Evolutionary conservation across 92 coral and sea anemone species (phyloP).

Genomic region (Bergia sp.): DNA sequence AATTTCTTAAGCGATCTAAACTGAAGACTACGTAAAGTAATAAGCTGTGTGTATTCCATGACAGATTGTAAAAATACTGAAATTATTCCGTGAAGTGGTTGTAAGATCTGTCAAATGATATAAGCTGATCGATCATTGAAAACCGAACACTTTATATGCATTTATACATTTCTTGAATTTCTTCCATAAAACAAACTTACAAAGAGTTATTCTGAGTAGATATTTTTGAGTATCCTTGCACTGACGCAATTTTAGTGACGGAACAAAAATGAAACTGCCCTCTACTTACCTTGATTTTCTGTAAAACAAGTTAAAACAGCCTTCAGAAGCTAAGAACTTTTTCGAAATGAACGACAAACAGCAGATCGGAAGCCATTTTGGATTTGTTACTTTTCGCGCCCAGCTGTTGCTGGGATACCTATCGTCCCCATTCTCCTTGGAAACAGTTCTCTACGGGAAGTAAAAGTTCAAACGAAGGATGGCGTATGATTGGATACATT

Average conservation of each 20-base stretch:
- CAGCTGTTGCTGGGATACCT: slow-evolving; percentile 50
- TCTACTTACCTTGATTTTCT: neutral
- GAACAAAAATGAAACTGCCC: neutral
- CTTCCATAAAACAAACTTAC: neutral
- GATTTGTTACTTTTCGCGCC: slow-evolving; percentile 47
- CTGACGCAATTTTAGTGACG: neutral
- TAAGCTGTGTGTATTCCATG: no score
- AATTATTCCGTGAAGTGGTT: neutral
- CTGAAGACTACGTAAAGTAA: no score
- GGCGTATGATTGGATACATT: slow-evolving; percentile 20
- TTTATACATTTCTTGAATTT: no score
- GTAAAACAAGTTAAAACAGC: neutral
- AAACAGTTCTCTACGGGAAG: slow-evolving; percentile 10
- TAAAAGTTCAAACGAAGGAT: neutral
- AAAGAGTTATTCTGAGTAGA: neutral
- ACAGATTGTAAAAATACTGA: no score
- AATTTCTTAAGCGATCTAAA: no score
- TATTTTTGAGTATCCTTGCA: neutral
- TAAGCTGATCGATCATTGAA: no score
- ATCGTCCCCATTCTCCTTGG: slow-evolving; percentile 22
- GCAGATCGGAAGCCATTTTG: slow-evolving; percentile 34
- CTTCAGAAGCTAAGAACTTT: neutral
- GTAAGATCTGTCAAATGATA: no score
- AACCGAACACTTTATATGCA: no score
- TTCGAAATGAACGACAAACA: neutral